A percentile compares a stretch with the other conserved stretches of the same genome.
Conservation (phyloP, 2,797 vertebrate genomes). For the Apogon talboti region DNA sequence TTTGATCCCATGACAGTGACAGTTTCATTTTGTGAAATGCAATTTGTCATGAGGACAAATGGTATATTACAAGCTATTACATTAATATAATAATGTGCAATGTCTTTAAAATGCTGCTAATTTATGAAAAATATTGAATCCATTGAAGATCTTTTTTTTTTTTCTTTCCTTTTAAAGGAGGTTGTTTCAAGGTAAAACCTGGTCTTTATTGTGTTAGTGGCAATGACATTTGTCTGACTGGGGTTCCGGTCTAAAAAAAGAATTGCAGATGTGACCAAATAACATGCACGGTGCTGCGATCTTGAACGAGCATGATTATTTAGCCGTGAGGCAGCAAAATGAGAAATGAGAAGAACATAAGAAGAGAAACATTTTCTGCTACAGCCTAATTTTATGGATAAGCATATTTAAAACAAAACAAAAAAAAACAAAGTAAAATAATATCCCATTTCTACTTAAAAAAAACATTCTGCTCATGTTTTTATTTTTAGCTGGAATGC, state of each 20-base stretch:
- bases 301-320: background rate
- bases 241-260: conserved; percentile 54
- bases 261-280: conserved; percentile 57
- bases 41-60: conserved; percentile 1
- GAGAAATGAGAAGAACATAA: background rate
- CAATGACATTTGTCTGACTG: conserved; percentile 48
- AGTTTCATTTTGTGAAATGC: conserved; percentile 1
- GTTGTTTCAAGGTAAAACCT: conserved; percentile 30
- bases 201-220: conserved; percentile 34
- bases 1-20: conserved; percentile 20
- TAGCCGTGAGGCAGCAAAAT: background rate
- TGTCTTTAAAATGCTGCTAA: conserved; percentile 2
- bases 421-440: too few relatives aligned
- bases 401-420: background rate
- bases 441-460: too few relatives aligned
- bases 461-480: background rate
- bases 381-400: conserved; percentile 5
- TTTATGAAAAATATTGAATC: background rate
- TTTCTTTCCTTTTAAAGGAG: conserved; percentile 21
- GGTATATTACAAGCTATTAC: conserved; percentile 7
- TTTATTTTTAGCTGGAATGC: conserved; percentile 33
- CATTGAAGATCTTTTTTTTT: conserved; percentile 25
- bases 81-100: conserved; percentile 13
- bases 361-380: background rate
- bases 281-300: conserved; percentile 5